Percentiles rank a stretch among this genome's conserved stretches.
phyloP scores from a whole-genome alignment of 2,888 invertebrate species.

The Coleophora deauratella region DNA sequence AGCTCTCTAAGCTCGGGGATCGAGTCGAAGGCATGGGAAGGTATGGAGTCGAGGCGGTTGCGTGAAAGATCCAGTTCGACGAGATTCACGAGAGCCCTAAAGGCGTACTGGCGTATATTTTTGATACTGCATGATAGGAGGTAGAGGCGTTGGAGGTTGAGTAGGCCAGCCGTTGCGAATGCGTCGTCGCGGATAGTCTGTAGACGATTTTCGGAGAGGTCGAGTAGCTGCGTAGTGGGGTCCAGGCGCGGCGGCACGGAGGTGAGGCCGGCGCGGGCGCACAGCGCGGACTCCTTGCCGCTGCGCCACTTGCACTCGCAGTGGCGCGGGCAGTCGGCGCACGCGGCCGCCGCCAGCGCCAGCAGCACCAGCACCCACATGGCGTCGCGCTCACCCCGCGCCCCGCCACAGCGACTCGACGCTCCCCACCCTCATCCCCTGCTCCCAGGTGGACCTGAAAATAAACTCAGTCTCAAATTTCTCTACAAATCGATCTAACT shows the following conservation, averaged over 20 bases:
- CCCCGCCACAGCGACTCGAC: constrained; percentile 54
- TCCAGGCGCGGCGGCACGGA: constrained; percentile 83
- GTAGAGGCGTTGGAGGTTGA: constrained; percentile 87
- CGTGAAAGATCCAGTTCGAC: constrained; percentile 87
- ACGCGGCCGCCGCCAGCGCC: constrained; percentile 62
- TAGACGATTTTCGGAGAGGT: constrained; percentile 83
- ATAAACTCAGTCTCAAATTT: too few species aligned
- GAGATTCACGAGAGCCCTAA: constrained; percentile 84
- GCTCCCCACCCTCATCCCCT: constrained; percentile 54
- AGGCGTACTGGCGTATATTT: constrained; percentile 80
- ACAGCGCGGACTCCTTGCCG: constrained; percentile 89
- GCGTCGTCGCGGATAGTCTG: constrained; percentile 79
- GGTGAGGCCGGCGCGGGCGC: constrained; percentile 83
- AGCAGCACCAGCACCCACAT: constrained; percentile 74
- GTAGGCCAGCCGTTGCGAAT: constrained; percentile 82
- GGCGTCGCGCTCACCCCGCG: constrained; percentile 67
- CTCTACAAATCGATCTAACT: too few species aligned
- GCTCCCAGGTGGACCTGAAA: constrained; percentile 13
- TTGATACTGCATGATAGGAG: constrained; percentile 81
- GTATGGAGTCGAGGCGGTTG: constrained; percentile 79
- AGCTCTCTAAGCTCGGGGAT: constrained; percentile 84
- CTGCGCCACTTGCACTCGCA: constrained; percentile 94
- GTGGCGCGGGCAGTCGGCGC: constrained; percentile 80
- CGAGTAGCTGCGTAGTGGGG: constrained; percentile 85
- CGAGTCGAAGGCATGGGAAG: constrained; percentile 81